phyloP scores from a whole-genome alignment of 2,888 invertebrate species.

The Macropis europaea region DNA sequence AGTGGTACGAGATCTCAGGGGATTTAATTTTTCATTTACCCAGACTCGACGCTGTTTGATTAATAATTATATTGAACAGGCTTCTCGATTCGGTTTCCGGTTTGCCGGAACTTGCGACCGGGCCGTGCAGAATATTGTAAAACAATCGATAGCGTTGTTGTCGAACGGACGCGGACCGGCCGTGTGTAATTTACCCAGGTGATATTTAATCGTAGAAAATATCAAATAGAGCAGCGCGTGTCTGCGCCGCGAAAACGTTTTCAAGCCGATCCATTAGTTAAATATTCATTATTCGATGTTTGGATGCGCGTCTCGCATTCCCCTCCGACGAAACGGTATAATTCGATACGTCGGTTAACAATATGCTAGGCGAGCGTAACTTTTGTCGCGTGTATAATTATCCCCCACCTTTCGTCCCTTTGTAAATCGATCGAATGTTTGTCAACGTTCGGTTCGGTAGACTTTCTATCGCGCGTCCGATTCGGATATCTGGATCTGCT shows the following conservation, averaged over 20 bases:
- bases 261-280: constrained; percentile 44
- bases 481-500: too few species aligned
- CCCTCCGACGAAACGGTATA: constrained; percentile 33
- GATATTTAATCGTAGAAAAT: constrained; percentile 44
- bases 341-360: constrained; percentile 31
- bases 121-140: constrained; percentile 14
- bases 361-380: not conserved
- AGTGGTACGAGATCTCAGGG: too few species aligned
- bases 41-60: constrained; percentile 25
- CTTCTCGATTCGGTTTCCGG: not conserved
- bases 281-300: constrained; percentile 55
- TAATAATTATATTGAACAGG: constrained; percentile 44
- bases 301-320: constrained; percentile 46
- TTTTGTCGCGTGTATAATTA: constrained; percentile 14
- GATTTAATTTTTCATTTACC: too few species aligned
- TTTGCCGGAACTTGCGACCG: constrained; percentile 12
- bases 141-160: constrained; percentile 40
- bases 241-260: constrained; percentile 3
- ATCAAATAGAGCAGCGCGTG: constrained; percentile 24
- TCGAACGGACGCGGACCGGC: constrained; percentile 10
- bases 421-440: not conserved
- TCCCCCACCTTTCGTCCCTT: not conserved
- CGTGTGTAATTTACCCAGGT: constrained; percentile 41
- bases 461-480: too few species aligned
- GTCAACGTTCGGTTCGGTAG: constrained; percentile 21